Conservation (phyloP, 2,797 vertebrate species). For the Tachyglossus aculeatus region DNA sequence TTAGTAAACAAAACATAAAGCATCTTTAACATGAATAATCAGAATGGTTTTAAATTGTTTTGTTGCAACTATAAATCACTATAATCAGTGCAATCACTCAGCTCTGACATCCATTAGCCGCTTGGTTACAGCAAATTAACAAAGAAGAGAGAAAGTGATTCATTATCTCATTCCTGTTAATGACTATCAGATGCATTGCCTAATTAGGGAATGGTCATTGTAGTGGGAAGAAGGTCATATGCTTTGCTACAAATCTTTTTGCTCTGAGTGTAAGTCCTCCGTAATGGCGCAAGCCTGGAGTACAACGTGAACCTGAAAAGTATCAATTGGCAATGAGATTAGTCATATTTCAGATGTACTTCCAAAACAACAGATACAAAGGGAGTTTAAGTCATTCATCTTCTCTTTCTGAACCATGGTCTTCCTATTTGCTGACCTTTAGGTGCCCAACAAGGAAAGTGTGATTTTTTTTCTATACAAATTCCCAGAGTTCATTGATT, state of each 20-base stretch:
- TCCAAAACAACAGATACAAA: constrained; percentile 9
- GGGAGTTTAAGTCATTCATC: constrained; percentile 22
- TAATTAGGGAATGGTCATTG: constrained; percentile 90
- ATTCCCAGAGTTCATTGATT: too few relatives aligned
- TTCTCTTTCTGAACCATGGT: constrained; percentile 5
- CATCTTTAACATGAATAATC: constrained; percentile 86
- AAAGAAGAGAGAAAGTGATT: constrained; percentile 90
- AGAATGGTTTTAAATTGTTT: constrained; percentile 92
- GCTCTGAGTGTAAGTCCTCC: constrained; percentile 68
- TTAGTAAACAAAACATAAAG: constrained; percentile 83
- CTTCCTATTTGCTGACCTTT: neutral
- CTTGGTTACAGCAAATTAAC: constrained; percentile 94
- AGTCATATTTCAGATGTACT: constrained; percentile 46
- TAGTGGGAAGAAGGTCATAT: constrained; percentile 83
- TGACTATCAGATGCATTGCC: constrained; percentile 94
- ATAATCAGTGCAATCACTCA: constrained; percentile 97
- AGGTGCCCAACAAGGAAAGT: neutral
- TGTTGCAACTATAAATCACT: constrained; percentile 94
- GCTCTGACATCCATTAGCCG: constrained; percentile 95
- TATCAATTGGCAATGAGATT: constrained; percentile 55
- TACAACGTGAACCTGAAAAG: constrained; percentile 60
- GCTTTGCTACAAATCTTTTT: constrained; percentile 81
- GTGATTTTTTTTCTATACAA: constrained; percentile 36
- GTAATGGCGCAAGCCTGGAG: constrained; percentile 59
- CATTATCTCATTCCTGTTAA: constrained; percentile 95